Evolutionary conservation across 2,888 invertebrate species (phyloP), one percentile per base, ranked within the genome.

Genomic region (Pammene fasciana): DNA sequence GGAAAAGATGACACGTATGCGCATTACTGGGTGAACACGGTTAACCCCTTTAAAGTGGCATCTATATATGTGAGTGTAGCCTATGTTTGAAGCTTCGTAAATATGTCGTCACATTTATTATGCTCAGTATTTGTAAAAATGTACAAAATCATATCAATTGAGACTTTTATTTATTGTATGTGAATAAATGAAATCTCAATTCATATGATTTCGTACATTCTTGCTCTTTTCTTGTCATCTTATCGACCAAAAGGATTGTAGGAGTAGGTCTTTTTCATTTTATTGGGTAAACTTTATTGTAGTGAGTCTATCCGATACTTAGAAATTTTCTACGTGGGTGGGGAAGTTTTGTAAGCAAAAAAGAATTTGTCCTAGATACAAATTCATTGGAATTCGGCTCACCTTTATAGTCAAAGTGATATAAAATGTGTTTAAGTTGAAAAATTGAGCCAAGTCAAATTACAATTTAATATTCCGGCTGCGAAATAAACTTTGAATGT

Each of bases 381-480:
- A 11, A 11, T 11, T 11, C 1, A 11, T 43, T 13, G 11, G 43
- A 38, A 43, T 11, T 41, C 16, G 6, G 6, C 8, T 57, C 8
- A 57, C 16, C 18, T 43, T 59, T 26, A n/a, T 45, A 26, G 34
- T 46, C n/a, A 45, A 60, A 14, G 16, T 48, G 6, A 48, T 46
- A 46, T 16, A 8, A 43, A 45, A 41, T 45, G 34, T 5, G 11
- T 45, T 46, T n/a, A 10, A 46, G 26, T 36, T 48, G 79, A 78
- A 79, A 80, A 82, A 79, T 78, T 80, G 77, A 75, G 62, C 74
- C 75, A 72, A 71, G 75, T 78, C 77, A 52, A 36, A 34, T 54
- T 54, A 76, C 78, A 79, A 78, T 79, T 60, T 78, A 79, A 82
- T 83, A 79, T 79, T 81, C 77, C 65, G 60, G 59, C 75, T 72